Conservation (phyloP, 2,888 invertebrate species). For the Oligia strigilis region DNA sequence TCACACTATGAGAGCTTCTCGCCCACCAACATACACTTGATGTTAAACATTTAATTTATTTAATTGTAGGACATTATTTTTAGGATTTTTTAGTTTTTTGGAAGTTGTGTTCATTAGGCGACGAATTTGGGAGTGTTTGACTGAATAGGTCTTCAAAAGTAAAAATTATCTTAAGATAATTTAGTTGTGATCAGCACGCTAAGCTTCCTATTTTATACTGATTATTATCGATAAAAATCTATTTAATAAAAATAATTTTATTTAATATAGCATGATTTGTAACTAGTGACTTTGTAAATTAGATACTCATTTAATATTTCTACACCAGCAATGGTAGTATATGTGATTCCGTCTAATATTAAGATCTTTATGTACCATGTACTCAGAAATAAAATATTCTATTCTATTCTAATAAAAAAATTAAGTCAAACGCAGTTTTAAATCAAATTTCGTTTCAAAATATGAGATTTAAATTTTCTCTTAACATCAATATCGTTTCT, state of each 20-base stretch:
- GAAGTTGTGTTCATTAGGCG: constrained; percentile 23
- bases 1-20: constrained; percentile 33
- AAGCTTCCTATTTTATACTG: not conserved
- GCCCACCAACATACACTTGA: constrained; percentile 57
- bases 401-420: too few relatives aligned
- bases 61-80: constrained; percentile 1
- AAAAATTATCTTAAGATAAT: not conserved
- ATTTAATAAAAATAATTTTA: too few relatives aligned
- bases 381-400: too few relatives aligned
- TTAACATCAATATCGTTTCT: not conserved
- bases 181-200: not conserved
- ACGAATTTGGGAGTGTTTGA: not conserved
- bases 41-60: constrained; percentile 17
- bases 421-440: not conserved
- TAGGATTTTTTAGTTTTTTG: not conserved
- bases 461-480: not conserved
- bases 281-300: too few relatives aligned
- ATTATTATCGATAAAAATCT: too few relatives aligned
- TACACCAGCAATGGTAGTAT: too few relatives aligned
- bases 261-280: too few relatives aligned
- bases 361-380: too few relatives aligned
- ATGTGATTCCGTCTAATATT: too few relatives aligned
- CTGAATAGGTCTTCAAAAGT: not conserved
- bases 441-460: not conserved
- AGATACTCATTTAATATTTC: too few relatives aligned